Base-by-base conservation (phyloP, 2,888 invertebrate genomes). In the Aspidiotus rigidus region DNA sequence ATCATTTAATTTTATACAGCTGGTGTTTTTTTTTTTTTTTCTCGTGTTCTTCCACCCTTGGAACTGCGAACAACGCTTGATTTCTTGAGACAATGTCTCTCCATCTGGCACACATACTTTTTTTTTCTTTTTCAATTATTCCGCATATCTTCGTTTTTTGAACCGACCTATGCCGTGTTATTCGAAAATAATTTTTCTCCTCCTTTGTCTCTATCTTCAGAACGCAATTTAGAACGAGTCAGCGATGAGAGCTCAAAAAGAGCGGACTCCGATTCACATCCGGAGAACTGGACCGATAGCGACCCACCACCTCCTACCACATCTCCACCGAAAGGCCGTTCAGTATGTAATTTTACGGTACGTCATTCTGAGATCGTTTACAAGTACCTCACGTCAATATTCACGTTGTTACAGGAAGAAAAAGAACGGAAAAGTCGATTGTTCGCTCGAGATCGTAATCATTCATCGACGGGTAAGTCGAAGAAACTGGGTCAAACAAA, bases 231-330 rank as follows among this genome's bases (percentile, higher is more conserved):
- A 71, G 83, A 82, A 71, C 77, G 81, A 71, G 78, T 80, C 72
- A 82, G 82, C 75, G 83, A 83, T 73, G 83, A 83, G 74, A 82
- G 82, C 74, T 81, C 81, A 28, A 80, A 81, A 73, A 79, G 81
- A 72, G 81, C 81, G 17, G 83, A 83, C 75, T 82, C 82, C 54
- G 83, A 83, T 73, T 80, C 81, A 7, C 81, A 83, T 74, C 79
- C 81, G 60, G 81, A 81, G 71, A 80, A 79, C 74, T 85, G 84
- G 79, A 85, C 86, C 41, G 86, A 88, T 44, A 86, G 85, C 71
- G 84, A 85, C 64, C 86, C 87, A 76, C 83, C 84, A 56, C 74
- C 75, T 10, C 72, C 74, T 76, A 79, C 79, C 70, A 80, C 78
- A 56, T 84, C 80, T 74, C 86, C 80, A 74, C 76, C 72, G 78